A percentile compares a stretch with the other conserved stretches of the same genome.
Conservation (phyloP, 1,140 invertebrate species). For the Drosophila varians region DNA sequence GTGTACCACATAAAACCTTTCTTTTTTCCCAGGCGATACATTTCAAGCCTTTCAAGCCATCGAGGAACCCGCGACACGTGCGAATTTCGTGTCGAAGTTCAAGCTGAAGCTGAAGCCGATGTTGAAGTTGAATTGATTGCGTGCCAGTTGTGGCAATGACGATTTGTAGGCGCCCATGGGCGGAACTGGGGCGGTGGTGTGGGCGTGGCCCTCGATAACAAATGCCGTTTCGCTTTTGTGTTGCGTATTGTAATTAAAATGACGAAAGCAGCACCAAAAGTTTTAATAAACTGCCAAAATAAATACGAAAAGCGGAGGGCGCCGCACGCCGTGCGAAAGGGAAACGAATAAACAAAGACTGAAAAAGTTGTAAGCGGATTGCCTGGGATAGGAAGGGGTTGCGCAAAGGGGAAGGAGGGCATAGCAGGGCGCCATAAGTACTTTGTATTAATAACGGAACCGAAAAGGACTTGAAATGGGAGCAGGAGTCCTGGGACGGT, state of each 20-base stretch:
- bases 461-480: conserved; percentile 2
- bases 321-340: conserved; percentile 30
- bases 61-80: conserved; percentile 37
- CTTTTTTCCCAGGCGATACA: conserved; percentile 8
- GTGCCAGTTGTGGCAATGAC: conserved; percentile 69
- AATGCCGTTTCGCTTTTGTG: conserved; percentile 27
- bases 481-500: neutral
- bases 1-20: conserved; percentile 38
- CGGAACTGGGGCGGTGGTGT: conserved; percentile 1
- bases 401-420: neutral
- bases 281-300: conserved; percentile 78
- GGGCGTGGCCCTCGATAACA: conserved; percentile 38
- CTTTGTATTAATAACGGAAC: conserved; percentile 46
- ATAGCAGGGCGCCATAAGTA: conserved; percentile 29
- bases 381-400: conserved; percentile 10
- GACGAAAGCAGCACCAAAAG: conserved; percentile 56
- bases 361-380: conserved; percentile 56
- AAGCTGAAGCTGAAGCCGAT: conserved; percentile 42
- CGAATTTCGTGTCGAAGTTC: conserved; percentile 6
- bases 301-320: conserved; percentile 55
- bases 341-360: conserved; percentile 32
- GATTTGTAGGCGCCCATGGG: conserved; percentile 21
- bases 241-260: conserved; percentile 73
- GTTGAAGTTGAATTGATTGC: conserved; percentile 67
- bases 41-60: conserved; percentile 20